Base-by-base conservation (phyloP, 2,797 vertebrate species). In the Aplochiton taeniatus region DNA sequence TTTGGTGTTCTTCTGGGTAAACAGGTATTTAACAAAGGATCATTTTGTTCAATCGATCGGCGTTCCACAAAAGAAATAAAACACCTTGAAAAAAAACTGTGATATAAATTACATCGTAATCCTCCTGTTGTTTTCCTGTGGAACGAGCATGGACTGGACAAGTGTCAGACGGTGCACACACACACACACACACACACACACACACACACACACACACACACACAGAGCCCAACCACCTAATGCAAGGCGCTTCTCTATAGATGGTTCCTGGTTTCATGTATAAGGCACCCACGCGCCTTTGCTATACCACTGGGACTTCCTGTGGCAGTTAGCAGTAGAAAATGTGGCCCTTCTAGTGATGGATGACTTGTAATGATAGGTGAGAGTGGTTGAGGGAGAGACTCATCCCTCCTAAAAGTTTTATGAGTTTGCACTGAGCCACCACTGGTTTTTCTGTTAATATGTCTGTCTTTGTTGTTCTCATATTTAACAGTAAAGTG, bases 11-110 rank as follows among this genome's bases (percentile, higher is more conserved):
- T 81, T 62, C 71, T 75, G n/a, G 66, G 82, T 88, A 89, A 88
- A 90, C 87, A 85, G 81, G 78, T 80, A 77, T 88, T 88, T 84
- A 84, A 78, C 79, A 65, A 75, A 67, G 55, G 63, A 74, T 61
- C 74, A 81, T 87, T 53, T 6, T 61, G 75, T 71, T n/a, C n/a
- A n/a, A n/a, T n/a, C n/a, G n/a, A n/a, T n/a, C n/a, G n/a, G n/a
- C n/a, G n/a, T n/a, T n/a, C n/a, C n/a, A n/a, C n/a, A n/a, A n/a
- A n/a, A n/a, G n/a, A n/a, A n/a, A n/a, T n/a, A n/a, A n/a, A n/a
- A n/a, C n/a, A n/a, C n/a, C n/a, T n/a, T n/a, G n/a, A n/a, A n/a
- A n/a, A n/a, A n/a, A n/a, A n/a, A n/a, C n/a, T n/a, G n/a, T n/a
- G n/a, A n/a, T n/a, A n/a, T n/a, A n/a, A n/a, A n/a, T n/a, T n/a